Evolutionary conservation across 1,140 invertebrate genomes (phyloP), one percentile per base, ranked within the genome.

Genomic region (Drosophila pruinosa): DNA sequence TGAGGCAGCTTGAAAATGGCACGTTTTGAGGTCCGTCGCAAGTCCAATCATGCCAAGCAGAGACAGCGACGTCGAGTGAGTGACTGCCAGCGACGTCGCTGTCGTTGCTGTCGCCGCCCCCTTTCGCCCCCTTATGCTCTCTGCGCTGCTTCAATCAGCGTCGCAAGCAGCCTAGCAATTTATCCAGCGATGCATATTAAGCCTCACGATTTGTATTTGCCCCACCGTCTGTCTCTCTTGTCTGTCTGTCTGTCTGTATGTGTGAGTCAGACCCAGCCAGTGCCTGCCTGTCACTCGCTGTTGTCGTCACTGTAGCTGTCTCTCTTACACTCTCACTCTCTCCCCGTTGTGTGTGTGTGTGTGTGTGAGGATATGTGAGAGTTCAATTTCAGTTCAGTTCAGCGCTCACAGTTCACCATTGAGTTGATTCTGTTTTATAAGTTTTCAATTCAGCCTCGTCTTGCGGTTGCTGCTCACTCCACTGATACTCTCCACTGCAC

Each of bases 101-200:
- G 59, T 47, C 36, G 50, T 36, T 38, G 69, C 19, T 68, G 47
- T 52, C 57, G 26, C 62, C 63, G 68, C 73, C 69, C 69, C 71
- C 48, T 54, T 26, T 57, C 39, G 63, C 75, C 58, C 53, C 58
- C 47, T 62, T 43, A 39, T 47, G 54, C 61, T 38, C 58, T 48
- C 67, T 63, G 39, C 45, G 47, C 59, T 63, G 67, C 68, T 56
- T 71, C 68, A 71, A 71, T 69, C 70, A 62, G 41, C 75, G 81
- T 72, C 80, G 41, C 61, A 62, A 69, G 72, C 77, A 75, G 83
- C 78, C 82, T 69, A 88, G 81, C 81, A 86, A 86, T 86, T 86
- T 86, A 86, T 88, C 78, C 81, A 86, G 82, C 81, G 82, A 86
- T 86, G 81, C 81, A 86, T 86, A 86, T 86, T 88, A 86, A 86